These are phyloP conservation scores for Tortrix viridana DNA, from an alignment of 2,888 invertebrate species.

Conservation along the genomic window DNA sequence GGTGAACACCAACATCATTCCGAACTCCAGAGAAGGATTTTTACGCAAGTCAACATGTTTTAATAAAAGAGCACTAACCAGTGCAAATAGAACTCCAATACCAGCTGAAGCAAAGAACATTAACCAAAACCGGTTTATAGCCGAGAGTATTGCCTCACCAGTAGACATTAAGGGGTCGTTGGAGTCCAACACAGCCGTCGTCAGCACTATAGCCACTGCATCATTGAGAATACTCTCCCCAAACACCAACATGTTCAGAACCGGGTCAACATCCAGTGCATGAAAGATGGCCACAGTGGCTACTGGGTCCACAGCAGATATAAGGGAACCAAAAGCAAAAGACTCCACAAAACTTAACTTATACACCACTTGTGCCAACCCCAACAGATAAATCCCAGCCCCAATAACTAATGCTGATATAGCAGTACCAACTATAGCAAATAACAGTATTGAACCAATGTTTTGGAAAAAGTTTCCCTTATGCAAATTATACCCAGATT, in stretches of 20 bases:
- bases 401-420: constrained; percentile 99
- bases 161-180: constrained; percentile 86
- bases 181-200: constrained; percentile 92
- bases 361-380: constrained; percentile 96
- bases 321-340: constrained; percentile 98
- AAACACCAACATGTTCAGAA: constrained; percentile 99
- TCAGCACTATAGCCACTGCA: constrained; percentile 98
- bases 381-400: constrained; percentile 96
- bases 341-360: constrained; percentile 97
- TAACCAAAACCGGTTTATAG: constrained; percentile 94
- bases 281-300: constrained; percentile 99
- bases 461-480: constrained; percentile 99
- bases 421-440: constrained; percentile 98
- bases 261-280: constrained; percentile 97
- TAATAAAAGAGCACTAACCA: constrained; percentile 95
- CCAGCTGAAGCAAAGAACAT: constrained; percentile 99
- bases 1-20: constrained; percentile 98
- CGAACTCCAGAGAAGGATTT: constrained; percentile 99
- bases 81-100: constrained; percentile 97
- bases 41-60: constrained; percentile 98
- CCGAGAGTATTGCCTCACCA: constrained; percentile 93
- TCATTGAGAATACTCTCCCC: constrained; percentile 98
- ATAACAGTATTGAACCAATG: constrained; percentile 98
- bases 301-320: constrained; percentile 99
- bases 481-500: constrained; percentile 99